phyloP scores from a whole-genome alignment of 2,797 vertebrate genomes.

The Thalassophryne amazonica region DNA sequence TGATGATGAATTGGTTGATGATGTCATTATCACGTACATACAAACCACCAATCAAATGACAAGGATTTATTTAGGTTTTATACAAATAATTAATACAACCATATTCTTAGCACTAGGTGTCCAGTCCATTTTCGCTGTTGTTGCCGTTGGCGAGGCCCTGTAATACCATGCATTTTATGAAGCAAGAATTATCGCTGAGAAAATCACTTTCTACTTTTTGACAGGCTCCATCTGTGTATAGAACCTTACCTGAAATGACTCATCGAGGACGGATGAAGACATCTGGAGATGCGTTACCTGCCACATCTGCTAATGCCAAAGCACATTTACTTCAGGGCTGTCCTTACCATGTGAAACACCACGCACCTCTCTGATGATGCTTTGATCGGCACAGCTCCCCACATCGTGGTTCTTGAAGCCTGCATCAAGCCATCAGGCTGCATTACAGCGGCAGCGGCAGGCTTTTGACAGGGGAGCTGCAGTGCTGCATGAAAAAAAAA shows the following conservation, averaged over 20 bases:
- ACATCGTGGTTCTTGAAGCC: constrained; percentile 39
- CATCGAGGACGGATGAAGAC: constrained; percentile 70
- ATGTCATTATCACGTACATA: no score
- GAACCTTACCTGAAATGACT: constrained; percentile 64
- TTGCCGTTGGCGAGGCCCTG: not conserved
- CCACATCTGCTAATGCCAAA: constrained; percentile 76
- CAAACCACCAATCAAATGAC: no score
- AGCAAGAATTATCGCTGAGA: constrained; percentile 20
- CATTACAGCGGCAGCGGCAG: constrained; percentile 38
- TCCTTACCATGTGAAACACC: constrained; percentile 65
- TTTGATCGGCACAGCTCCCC: constrained; percentile 71
- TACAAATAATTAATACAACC: no score
- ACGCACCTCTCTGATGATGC: constrained; percentile 46
- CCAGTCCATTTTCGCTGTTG: constrained; percentile 10
- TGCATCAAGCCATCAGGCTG: constrained; percentile 41
- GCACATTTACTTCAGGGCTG: constrained; percentile 67
- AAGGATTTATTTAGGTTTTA: no score
- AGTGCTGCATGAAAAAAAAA: constrained; percentile 1
- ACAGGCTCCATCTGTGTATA: constrained; percentile 67
- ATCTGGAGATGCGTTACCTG: constrained; percentile 74
- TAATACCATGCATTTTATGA: constrained; percentile 30
- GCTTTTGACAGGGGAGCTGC: constrained; percentile 12
- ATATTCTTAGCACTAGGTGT: no score
- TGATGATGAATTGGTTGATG: no score
- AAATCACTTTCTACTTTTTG: constrained; percentile 43